These are phyloP conservation scores for Terebella lapidaria DNA, from an alignment of 2,888 invertebrate genomes.

Conservation along the genomic window DNA sequence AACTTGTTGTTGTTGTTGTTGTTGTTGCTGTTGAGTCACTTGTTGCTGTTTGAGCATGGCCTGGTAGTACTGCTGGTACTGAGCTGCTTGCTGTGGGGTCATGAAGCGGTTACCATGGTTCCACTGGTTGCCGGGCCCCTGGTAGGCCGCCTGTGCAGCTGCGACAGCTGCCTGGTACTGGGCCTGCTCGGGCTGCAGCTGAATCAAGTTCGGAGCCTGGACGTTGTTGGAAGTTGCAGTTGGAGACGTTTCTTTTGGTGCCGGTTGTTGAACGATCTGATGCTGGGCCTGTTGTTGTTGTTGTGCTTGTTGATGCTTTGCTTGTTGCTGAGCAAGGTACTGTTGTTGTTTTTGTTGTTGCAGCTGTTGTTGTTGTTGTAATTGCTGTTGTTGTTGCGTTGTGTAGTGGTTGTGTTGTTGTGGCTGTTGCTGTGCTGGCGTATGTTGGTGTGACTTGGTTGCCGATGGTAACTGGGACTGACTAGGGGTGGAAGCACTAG, in stretches of 20 bases:
- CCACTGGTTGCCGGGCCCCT: not conserved
- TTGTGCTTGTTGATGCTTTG: not conserved
- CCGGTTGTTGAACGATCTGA: no score
- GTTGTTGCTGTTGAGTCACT: constrained; percentile 21
- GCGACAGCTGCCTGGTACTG: not conserved
- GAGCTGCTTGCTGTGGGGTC: constrained; percentile 11
- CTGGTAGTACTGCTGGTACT: constrained; percentile 19
- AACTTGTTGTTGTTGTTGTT: constrained; percentile 23
- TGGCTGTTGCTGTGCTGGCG: constrained; percentile 1
- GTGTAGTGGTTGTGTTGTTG: constrained; percentile 15
- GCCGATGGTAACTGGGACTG: not conserved
- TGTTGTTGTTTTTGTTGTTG: constrained; percentile 18
- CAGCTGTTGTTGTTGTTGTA: constrained; percentile 14
- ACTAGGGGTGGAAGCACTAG: no score
- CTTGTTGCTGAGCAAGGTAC: not conserved
- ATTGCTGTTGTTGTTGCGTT: constrained; percentile 24
- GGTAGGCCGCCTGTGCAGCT: not conserved
- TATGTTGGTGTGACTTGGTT: constrained; percentile 1
- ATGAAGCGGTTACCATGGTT: constrained; percentile 1
- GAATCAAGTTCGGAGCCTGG: no score
- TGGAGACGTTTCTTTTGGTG: no score
- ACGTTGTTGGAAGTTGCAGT: no score
- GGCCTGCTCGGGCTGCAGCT: no score
- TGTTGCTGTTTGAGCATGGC: no score
- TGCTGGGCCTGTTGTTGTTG: not conserved